Base-by-base conservation (phyloP, 2,113 vertebrate genomes). In the Pipa parva region DNA sequence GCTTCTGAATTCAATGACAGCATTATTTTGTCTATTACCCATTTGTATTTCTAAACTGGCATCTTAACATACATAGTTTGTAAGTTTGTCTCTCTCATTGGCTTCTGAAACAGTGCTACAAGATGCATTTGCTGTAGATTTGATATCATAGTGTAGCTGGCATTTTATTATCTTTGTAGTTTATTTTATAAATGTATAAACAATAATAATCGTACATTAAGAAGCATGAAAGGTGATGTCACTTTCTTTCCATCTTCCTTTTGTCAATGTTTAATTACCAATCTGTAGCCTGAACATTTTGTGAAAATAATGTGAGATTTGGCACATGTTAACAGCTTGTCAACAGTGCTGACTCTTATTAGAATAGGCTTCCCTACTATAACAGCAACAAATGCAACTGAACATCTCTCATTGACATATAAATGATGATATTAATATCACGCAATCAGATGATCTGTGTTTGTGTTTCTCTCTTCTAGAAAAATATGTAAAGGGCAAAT, bases 251-350 rank as follows among this genome's bases (percentile, higher is more conserved):
- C n/a, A 8, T 28, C 50, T 26, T 33, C 15, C 24, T 54, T 55
- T 54, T 11, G 12, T 55, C 17, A 55, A 69, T 52, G 46, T 42
- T 29, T 69, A 69, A 69, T 69, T 69, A 69, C 48, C 20, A 26
- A 60, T 52, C 57, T 60, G 57, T 69, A 69, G 45, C 39, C 36
- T 60, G 46, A 52, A 61, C 33, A 45, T 25, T 52, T 48, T 33
- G 55, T 27, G 57, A 48, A 45, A 69, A 69, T 69, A 69, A 69
- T 69, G 65, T 69, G 65, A 29, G 57, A 69, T 60, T 31, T 69
- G 13, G 33, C 57, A 69, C 57, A 60, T 50, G 65, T 69, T 69
- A 69, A 61, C 65, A 60, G 42, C 65, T 69, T 69, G 65, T 69
- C 65, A 69, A 69, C 57, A 69, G 31, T 61, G 33, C 57, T 69